These are phyloP conservation scores for Leptoteleia sp. DNA, from an alignment of 1,140 invertebrate species.

Conservation along the genomic window DNA sequence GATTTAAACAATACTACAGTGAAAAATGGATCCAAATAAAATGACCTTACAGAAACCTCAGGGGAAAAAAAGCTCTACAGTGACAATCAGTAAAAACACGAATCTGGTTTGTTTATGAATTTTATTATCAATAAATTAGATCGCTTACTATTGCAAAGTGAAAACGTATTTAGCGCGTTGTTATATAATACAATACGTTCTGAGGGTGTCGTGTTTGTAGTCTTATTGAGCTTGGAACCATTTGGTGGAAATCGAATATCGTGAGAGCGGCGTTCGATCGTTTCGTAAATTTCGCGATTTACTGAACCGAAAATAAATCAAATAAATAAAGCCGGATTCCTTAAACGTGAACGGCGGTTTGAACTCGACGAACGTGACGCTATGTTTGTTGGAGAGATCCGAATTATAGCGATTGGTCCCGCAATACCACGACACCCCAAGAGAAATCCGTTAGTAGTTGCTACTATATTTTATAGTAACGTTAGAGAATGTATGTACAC, in stretches of 20 bases:
- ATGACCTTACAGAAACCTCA: too few relatives aligned
- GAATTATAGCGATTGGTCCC: constrained; percentile 23
- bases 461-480: too few relatives aligned
- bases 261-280: constrained; percentile 4
- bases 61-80: too few relatives aligned
- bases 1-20: too few relatives aligned
- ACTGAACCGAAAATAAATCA: constrained; percentile 48
- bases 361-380: constrained; percentile 29
- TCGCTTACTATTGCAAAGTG: neutral
- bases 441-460: too few relatives aligned
- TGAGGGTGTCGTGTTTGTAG: constrained; percentile 14
- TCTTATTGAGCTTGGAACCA: constrained; percentile 27
- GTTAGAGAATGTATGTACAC: too few relatives aligned
- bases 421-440: too few relatives aligned
- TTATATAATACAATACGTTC: constrained; percentile 9
- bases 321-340: constrained; percentile 36
- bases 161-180: neutral
- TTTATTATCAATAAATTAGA: constrained; percentile 1
- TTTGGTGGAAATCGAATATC: constrained; percentile 22
- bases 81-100: too few relatives aligned
- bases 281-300: constrained; percentile 49
- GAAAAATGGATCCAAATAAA: too few relatives aligned
- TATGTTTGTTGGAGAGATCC: constrained; percentile 28
- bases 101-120: too few relatives aligned
- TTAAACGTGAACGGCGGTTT: constrained; percentile 24